phyloP scores from a whole-genome alignment of 2,797 vertebrate species.

The Crossoptilon crossoptilon region DNA sequence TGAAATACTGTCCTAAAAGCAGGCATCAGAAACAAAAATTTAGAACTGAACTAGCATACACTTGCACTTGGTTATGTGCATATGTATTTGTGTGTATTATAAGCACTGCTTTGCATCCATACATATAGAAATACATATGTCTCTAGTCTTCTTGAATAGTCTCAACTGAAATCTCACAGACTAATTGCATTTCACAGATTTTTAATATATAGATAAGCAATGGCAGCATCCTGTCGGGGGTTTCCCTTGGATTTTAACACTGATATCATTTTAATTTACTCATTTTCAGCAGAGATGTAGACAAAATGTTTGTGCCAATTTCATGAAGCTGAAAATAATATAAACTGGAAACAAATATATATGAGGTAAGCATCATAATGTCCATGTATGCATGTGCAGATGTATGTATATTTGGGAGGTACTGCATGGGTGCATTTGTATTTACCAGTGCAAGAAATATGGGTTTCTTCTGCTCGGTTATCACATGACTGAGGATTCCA shows the following conservation, averaged over 20 bases:
- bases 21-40: not conserved
- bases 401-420: not conserved
- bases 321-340: not conserved
- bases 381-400: not conserved
- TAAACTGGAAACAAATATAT: not conserved
- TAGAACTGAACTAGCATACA: not conserved
- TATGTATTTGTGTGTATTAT: not conserved
- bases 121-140: not conserved
- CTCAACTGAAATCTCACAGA: not conserved
- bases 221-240: not conserved
- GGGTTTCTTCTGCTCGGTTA: conserved; percentile 61
- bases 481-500: conserved; percentile 54
- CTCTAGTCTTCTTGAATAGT: not conserved
- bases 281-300: not conserved
- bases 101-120: not conserved
- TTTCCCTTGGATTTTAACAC: not conserved
- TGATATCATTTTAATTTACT: not conserved
- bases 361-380: not conserved
- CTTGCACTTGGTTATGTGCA: not conserved
- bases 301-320: not conserved
- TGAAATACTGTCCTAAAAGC: not conserved
- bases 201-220: not conserved
- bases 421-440: not conserved
- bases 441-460: conserved; percentile 66
- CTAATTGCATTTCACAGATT: not conserved